Base-by-base conservation (phyloP, 2,888 invertebrate species). In the Agrilus cyanescens region DNA sequence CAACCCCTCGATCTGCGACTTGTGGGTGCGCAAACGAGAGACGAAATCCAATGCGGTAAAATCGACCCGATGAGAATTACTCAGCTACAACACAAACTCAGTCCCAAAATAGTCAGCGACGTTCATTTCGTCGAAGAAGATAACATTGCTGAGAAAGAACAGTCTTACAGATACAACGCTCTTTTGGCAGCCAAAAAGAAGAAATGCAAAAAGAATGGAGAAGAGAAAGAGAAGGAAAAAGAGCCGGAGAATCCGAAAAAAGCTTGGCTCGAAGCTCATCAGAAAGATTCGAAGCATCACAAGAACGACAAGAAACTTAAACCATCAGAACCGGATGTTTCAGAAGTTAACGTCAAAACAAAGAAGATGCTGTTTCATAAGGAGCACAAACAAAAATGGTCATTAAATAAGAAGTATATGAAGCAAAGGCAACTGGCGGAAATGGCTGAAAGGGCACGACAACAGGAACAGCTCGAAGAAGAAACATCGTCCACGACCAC, bases 401-500 rank as follows among this genome's bases (percentile, higher is more conserved):
- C 40, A 32, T 12, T 38, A 15, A 55, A 52, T 41, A 53, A 50
- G 36, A 54, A 50, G 44, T 40, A 45, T 20, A 25, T 45, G 14
- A 52, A 47, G 43, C 43, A 34, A 34, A 43, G 37, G 38, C 51
- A 50, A 37, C 37, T 32, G 40, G 32, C 33, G 10, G 32, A 39
- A 29, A 31, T 16, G 30, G 16, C 30, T 16, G 16, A 38, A 13
- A 12, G 16, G 8, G 31, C 31, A 25, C 25, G 25, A 25, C 25
- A 25, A 13, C 14, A 38, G 12, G 14, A 38, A 12, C 32, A 66
- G 49, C 70, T 69, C 33, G 78, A 78, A 56, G 80, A 80, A 57
- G 82, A 82, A 54, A 76, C 78, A 2, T 81, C 80, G 7, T 82
- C 82, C 1, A 80, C 79, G 2, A 80, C 80, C 6, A 81, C 81